Evolutionary conservation across 2,888 invertebrate genomes (phyloP).

Genomic region (Tipula vernalis): DNA sequence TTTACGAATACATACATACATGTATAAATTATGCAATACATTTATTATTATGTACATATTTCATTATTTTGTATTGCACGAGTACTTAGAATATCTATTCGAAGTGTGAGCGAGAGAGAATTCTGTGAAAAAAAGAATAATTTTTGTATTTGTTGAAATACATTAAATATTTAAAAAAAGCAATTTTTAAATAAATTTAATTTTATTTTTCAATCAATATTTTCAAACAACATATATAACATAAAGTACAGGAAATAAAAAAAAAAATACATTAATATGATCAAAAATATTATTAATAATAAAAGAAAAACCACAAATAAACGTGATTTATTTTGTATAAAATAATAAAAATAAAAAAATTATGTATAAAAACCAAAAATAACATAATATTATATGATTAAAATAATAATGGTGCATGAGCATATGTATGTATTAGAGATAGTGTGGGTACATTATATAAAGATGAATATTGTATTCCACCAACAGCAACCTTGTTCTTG

Average conservation of each 20-base stretch:
- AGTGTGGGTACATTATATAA: not conserved
- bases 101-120: not conserved
- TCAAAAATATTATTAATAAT: not conserved
- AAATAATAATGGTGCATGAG: not conserved
- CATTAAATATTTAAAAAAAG: not conserved
- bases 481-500: not conserved
- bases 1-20: not conserved
- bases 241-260: not conserved
- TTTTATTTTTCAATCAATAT: slow-evolving; percentile 4
- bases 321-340: not conserved
- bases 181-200: not conserved
- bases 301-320: not conserved
- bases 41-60: not conserved
- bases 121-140: not conserved
- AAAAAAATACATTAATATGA: not conserved
- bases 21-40: not conserved
- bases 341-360: not conserved
- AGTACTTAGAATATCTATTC: not conserved
- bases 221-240: not conserved
- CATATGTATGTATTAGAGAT: not conserved
- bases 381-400: not conserved
- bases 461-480: not conserved
- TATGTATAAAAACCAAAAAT: not conserved
- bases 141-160: not conserved
- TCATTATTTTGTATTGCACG: not conserved